These are phyloP conservation scores for Drosophila neocordata DNA, from an alignment of 1,140 invertebrate species.

Conservation along the genomic window DNA sequence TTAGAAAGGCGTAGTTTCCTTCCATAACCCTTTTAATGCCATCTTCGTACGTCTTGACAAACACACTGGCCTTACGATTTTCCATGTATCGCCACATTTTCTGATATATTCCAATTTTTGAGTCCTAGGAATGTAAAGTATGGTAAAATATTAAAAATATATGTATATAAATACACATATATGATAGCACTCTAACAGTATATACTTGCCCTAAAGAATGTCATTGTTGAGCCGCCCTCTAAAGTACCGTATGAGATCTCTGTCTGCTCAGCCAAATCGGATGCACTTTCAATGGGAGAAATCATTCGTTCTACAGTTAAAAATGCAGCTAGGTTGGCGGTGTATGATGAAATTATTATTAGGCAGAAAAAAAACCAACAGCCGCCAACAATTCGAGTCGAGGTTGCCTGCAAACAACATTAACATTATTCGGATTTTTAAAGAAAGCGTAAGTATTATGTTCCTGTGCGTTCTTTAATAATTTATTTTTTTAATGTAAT, in stretches of 20 bases:
- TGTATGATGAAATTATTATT: slow-evolving; percentile 99
- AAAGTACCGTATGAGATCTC: slow-evolving; percentile 97
- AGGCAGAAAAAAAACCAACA: slow-evolving; percentile 91
- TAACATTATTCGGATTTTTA: neutral
- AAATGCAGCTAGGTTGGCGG: slow-evolving; percentile 98
- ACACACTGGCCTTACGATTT: slow-evolving; percentile 90
- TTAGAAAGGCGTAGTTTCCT: slow-evolving; percentile 98
- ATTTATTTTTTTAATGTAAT: too few species aligned
- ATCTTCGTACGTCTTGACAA: slow-evolving; percentile 94
- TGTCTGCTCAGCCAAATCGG: slow-evolving; percentile 96
- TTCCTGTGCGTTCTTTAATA: too few species aligned
- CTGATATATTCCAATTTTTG: slow-evolving; percentile 96
- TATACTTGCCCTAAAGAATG: slow-evolving; percentile 92
- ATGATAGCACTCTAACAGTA: neutral
- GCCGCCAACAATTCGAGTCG: slow-evolving; percentile 16
- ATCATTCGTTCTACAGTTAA: slow-evolving; percentile 98
- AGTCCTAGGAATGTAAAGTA: slow-evolving; percentile 87
- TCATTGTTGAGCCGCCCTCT: slow-evolving; percentile 97
- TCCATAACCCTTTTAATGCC: slow-evolving; percentile 92
- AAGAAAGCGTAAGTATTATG: neutral
- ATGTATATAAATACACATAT: neutral
- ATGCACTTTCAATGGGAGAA: slow-evolving; percentile 97
- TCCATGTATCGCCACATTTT: slow-evolving; percentile 99
- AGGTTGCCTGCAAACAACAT: slow-evolving; percentile 13
- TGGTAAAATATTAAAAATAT: too few species aligned